Evolutionary conservation across 1,140 invertebrate species (phyloP), one percentile per base, ranked within the genome.

Genomic region (Calliphora vicina): DNA sequence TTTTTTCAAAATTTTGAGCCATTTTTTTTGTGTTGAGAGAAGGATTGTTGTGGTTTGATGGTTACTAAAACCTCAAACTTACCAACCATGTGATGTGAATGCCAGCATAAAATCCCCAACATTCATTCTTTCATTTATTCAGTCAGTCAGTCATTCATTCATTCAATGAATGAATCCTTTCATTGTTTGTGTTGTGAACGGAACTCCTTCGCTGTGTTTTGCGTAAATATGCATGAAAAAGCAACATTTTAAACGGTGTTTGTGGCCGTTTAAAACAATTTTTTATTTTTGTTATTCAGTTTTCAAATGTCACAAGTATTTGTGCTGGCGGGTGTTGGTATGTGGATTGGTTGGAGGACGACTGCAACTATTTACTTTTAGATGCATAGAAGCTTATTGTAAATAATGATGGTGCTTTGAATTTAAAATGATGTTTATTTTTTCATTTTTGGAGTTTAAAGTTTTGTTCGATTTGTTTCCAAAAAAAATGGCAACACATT

Each of bases 181-280:
- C n/a, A 25, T 67, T 67, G 61, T 67, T n/a, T n/a, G n/a, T 67
- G 61, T 67, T 67, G 20, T 10, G 13, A n/a, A n/a, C n/a, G n/a
- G 12, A 43, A 43, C 23, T 67, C 5, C 12, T 67, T 67, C 12
- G n/a, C 23, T 23, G 8, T 20, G 15, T 57, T 57, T 25, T 23
- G 61, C 61, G 3, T 67, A 67, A 67, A 25, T 67, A 23, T 67
- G 20, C n/a, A 67, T 12, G n/a, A 23, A 67, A 67, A 9, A 23
- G n/a, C 61, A 67, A 67, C 61, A 67, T 23, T 67, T 67, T 67
- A 67, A 67, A 67, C 61, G 61, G 61, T 23, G 61, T 67, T 67
- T 67, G 61, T 67, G 61, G 61, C 15, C 45, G 45, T 67, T 67
- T 67, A 9, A 50, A 17, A 12, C 42, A n/a, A 35, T 35, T 35